Percentiles rank a stretch among this genome's conserved stretches.
Evolutionary conservation across 2,888 invertebrate genomes (phyloP).

Genomic region (Lepidonotus clava): DNA sequence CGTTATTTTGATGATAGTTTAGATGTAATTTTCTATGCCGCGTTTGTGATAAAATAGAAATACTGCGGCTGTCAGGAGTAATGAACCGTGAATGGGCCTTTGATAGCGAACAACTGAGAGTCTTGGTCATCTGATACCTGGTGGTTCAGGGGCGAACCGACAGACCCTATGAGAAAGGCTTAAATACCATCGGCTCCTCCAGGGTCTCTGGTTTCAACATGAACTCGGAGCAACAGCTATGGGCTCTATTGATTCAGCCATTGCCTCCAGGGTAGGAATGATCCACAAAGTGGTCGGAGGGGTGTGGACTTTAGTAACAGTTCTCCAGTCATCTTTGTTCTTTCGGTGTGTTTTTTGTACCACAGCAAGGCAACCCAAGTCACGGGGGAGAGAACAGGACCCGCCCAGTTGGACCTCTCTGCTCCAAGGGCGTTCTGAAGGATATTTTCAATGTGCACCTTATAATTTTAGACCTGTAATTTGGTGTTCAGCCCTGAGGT

Average conservation of each 20-base stretch:
- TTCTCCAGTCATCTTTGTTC: not conserved
- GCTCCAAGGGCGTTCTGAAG: not conserved
- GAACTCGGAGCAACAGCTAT: not conserved
- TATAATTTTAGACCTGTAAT: slow-evolving; percentile 42
- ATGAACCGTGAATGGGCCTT: not conserved
- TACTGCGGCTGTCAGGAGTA: not conserved
- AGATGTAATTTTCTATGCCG: too few relatives aligned
- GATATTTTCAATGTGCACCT: slow-evolving; percentile 36
- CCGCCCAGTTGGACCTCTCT: not conserved
- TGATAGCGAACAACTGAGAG: not conserved
- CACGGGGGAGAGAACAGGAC: not conserved
- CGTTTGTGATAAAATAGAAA: not conserved
- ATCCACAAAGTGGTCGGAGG: not conserved
- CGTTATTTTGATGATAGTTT: slow-evolving; percentile 1
- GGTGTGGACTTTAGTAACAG: not conserved
- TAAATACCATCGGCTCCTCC: not conserved
- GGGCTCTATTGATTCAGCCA: not conserved
- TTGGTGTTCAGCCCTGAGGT: slow-evolving; percentile 29
- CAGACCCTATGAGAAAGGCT: not conserved
- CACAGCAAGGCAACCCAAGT: not conserved
- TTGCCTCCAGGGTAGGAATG: not conserved
- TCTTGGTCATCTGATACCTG: slow-evolving; percentile 23
- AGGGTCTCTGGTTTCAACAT: slow-evolving; percentile 12
- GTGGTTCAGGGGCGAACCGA: not conserved
- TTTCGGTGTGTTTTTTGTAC: not conserved